Base-by-base conservation (phyloP, 1,140 invertebrate genomes). In the Himalopsyche phryganea region DNA sequence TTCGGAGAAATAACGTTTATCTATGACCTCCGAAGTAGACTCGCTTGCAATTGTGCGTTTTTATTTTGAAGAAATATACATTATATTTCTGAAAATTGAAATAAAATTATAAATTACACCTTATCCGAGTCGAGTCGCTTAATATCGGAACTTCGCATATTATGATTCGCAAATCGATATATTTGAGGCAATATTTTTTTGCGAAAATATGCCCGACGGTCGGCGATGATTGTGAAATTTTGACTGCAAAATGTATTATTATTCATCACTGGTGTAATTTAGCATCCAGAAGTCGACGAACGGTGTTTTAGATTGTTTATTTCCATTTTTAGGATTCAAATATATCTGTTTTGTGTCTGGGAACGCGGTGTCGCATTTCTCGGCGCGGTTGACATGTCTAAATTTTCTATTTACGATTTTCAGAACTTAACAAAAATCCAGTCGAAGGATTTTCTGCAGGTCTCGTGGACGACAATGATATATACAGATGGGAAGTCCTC, bases 361-460 rank as follows among this genome's bases (percentile, higher is more conserved):
- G 10, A 36, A 20, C 40, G 40, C 32, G 38, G 20, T 20, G 35
- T 36, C 15, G 17, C 44, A 50, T 51, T 33, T 23, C 47, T 35
- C 23, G 23, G 23, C 23, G 23, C 9, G 23, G 9, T 28, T 28
- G 23, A 19, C 46, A n/a, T 23, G n/a, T 57, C 10, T 32, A 36
- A 33, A 38, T 38, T 60, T 32, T 35, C 6, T 36, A 28, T 20
- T 28, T 28, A 28, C 23, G 23, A 28, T 28, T 28, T 88, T 89
- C 83, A 97, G 96, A 98, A 85, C 79, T 98, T 68, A 97, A 96
- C 80, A 98, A 97, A 84, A 96, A 98, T 85, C 94, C 94, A 73
- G 94, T 97, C 32, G 94, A 98, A 87, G 96, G 96, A 69, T 98
- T 99, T 85, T 98, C 96, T 77, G 97, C 96, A 76, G 97, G 97